Conservation (phyloP, 2,113 vertebrate species). For the Balaeniceps rex region DNA sequence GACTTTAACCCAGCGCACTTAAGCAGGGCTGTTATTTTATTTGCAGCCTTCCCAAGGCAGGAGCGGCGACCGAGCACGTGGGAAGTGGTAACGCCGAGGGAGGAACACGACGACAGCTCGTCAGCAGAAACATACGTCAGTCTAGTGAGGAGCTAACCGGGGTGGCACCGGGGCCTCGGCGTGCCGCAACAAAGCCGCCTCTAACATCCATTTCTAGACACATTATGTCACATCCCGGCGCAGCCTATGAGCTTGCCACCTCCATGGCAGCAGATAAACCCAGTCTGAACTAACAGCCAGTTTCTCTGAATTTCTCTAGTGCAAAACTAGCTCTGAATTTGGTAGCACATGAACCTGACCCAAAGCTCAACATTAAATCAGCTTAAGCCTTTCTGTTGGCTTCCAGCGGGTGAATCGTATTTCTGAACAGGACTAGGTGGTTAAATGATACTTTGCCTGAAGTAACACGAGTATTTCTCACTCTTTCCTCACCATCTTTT, state of each 20-base stretch:
- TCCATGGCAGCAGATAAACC: not conserved
- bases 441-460: not conserved
- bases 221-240: fast-evolving
- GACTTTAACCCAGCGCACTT: not conserved
- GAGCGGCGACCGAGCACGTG: not conserved
- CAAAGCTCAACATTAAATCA: not conserved
- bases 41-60: not conserved
- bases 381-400: not conserved
- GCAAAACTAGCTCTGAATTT: not conserved
- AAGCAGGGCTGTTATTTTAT: not conserved
- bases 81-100: not conserved
- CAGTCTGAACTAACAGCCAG: not conserved
- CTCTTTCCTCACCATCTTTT: not conserved
- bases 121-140: not conserved
- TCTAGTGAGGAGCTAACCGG: not conserved
- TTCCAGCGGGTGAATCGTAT: not conserved
- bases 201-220: not conserved
- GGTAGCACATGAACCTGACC: not conserved
- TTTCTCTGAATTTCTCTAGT: not conserved
- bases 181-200: not conserved
- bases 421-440: not conserved
- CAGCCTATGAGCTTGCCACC: not conserved
- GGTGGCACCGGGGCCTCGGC: not conserved
- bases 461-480: not conserved
- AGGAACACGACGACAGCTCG: not conserved